These are phyloP conservation scores for Phrynosoma blainvillii DNA, from an alignment of 2,113 vertebrate genomes.

Conservation along the genomic window DNA sequence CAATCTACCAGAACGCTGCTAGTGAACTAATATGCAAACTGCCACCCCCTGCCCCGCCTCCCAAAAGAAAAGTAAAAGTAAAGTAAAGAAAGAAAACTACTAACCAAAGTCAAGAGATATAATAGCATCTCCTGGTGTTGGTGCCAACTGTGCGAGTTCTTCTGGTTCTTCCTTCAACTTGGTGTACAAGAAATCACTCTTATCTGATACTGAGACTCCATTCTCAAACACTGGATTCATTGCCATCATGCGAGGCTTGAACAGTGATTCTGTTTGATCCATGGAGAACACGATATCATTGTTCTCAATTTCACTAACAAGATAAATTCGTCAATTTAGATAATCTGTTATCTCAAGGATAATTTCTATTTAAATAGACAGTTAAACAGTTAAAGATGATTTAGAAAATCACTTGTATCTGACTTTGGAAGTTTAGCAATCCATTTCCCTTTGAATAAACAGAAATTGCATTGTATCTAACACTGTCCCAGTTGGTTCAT, in stretches of 20 bases:
- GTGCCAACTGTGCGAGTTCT: conserved; percentile 92
- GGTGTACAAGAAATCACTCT: conserved; percentile 84
- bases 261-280: conserved; percentile 94
- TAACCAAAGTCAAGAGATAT: conserved; percentile 92
- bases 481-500: background rate
- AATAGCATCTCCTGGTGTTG: conserved; percentile 91
- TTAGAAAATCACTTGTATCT: background rate
- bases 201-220: conserved; percentile 65
- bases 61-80: background rate
- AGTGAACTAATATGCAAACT: background rate
- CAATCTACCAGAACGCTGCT: background rate
- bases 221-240: conserved; percentile 82
- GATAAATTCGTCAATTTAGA: conserved; percentile 52
- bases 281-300: conserved; percentile 90
- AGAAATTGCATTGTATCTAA: conserved; percentile 21
- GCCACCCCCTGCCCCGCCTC: background rate
- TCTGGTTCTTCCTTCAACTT: conserved; percentile 97
- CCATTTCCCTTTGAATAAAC: conserved; percentile 38
- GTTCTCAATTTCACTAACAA: conserved; percentile 91
- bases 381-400: too few species aligned
- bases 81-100: conserved; percentile 44
- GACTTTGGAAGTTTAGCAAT: background rate
- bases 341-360: background rate
- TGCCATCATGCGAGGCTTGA: conserved; percentile 83
- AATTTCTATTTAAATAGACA: too few species aligned